Evolutionary conservation across 2,113 vertebrate genomes (phyloP), one percentile per base, ranked within the genome.

Genomic region (Gasterosteus aculeatus): DNA sequence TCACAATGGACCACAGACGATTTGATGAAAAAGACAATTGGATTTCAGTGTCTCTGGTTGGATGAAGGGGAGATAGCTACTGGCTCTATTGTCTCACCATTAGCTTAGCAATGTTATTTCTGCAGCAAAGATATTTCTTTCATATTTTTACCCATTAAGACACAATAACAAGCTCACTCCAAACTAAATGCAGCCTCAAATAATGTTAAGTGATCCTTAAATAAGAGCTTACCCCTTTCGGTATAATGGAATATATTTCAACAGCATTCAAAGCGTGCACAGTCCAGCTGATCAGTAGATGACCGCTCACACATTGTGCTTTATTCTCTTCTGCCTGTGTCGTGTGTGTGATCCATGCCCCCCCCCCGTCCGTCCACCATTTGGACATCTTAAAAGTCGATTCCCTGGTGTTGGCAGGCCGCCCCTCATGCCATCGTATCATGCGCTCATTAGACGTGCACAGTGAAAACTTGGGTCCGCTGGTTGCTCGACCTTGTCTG

Each of bases 401-500:
- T 41, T 41, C 35, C 39, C 58, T 47, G 46, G 19, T 70, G 62
- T 53, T 41, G 15, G 5, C 1, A 1, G 26, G n/a, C 62, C 56
- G 44, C 26, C 8, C n/a, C 14, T 46, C n/a, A 9, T n/a, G 4
- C 64, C 54, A 29, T 44, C 59, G 7, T n/a, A 4, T 62, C 49
- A 16, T 26, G 10, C 38, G 69, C 51, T 47, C 1, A 3, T 63
- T 35, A 39, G 16, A 47, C 26, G 18, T 6, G 2, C 31, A 47
- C 22, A 4, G 33, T 66, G 33, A 62, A 49, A 58, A 18, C 74
- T 72, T 69, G 67, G 67, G 68, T 73, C 44, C 60, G 41, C 59
- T 63, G 33, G 26, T 71, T 22, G 11, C 60, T 35, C 53, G 77
- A 92, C 90, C 89, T 93, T 85, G 82, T 69, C 56, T 65, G 53